These are phyloP conservation scores for Clivina fossor DNA, from an alignment of 2,888 invertebrate genomes.

Conservation along the genomic window DNA sequence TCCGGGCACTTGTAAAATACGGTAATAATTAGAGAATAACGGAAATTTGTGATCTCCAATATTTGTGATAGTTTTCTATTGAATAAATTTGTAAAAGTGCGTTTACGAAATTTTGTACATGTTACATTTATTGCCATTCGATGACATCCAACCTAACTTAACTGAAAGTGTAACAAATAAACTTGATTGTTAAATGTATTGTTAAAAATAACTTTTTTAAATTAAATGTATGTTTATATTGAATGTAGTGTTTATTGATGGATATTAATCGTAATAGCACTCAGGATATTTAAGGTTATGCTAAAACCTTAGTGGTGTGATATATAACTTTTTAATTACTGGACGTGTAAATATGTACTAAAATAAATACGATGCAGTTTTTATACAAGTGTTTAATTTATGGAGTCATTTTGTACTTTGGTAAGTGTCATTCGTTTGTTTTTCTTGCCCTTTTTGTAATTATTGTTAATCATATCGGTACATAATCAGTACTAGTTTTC, in stretches of 20 bases:
- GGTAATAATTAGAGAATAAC: slow-evolving; percentile 24
- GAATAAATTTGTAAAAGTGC: not conserved
- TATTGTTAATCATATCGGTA: not conserved
- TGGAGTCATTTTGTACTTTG: slow-evolving; percentile 31
- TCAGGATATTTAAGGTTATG: slow-evolving; percentile 20
- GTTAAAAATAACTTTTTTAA: slow-evolving; percentile 12
- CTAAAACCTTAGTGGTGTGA: slow-evolving; percentile 10
- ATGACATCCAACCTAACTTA: slow-evolving; percentile 22
- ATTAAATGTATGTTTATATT: too few species aligned
- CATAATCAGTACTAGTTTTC: slow-evolving; percentile 1
- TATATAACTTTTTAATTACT: slow-evolving; percentile 13
- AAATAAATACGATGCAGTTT: slow-evolving; percentile 27
- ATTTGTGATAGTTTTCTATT: slow-evolving; percentile 9
- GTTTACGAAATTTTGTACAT: not conserved
- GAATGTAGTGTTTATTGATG: slow-evolving; percentile 10
- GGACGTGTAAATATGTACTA: slow-evolving; percentile 27
- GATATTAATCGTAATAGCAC: slow-evolving; percentile 2
- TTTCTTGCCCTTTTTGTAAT: not conserved
- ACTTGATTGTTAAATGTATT: slow-evolving; percentile 13
- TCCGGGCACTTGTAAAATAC: slow-evolving; percentile 29
- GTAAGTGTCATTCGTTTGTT: slow-evolving; percentile 14
- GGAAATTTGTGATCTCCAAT: slow-evolving; percentile 14
- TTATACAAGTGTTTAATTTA: slow-evolving; percentile 28
- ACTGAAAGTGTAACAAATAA: slow-evolving; percentile 5
- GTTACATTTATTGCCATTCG: not conserved